These are phyloP conservation scores for Drosophila tsacasi DNA, from an alignment of 1,140 invertebrate species.

Conservation along the genomic window DNA sequence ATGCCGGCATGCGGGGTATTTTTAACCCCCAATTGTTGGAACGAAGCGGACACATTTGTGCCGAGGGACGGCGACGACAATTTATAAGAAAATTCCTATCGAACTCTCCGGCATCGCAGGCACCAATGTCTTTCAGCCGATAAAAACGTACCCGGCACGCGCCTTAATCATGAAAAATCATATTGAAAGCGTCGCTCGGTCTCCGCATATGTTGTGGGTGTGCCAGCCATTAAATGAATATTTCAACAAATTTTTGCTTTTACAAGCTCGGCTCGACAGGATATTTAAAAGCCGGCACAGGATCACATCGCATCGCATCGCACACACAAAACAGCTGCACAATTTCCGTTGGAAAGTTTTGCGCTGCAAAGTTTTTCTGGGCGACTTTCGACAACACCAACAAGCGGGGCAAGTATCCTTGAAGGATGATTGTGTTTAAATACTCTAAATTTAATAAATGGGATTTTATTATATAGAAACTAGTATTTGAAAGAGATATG, in stretches of 20 bases:
- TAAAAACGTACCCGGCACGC: conserved; percentile 69
- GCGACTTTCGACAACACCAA: conserved; percentile 72
- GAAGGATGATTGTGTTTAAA: background rate
- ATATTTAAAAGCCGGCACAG: conserved; percentile 45
- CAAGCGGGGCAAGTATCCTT: conserved; percentile 11
- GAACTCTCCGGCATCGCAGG: conserved; percentile 42
- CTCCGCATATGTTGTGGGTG: conserved; percentile 32
- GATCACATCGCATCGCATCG: background rate
- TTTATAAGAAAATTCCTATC: conserved; percentile 79
- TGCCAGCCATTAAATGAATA: conserved; percentile 74
- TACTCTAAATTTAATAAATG: conserved; percentile 11
- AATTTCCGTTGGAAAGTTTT: conserved; percentile 77
- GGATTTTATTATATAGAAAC: background rate
- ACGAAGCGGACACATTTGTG: conserved; percentile 75
- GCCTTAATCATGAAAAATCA: conserved; percentile 82
- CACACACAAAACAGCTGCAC: conserved; percentile 78
- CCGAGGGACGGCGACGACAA: conserved; percentile 50
- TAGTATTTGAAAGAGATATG: background rate
- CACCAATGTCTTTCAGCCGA: conserved; percentile 66
- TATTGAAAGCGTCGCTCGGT: conserved; percentile 45
- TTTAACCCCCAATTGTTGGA: conserved; percentile 10
- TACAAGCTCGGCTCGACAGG: conserved; percentile 44
- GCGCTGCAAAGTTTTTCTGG: conserved; percentile 72
- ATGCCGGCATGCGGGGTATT: conserved; percentile 64
- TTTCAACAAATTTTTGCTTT: conserved; percentile 74